Conservation (phyloP, 2,888 invertebrate species). For the Philhelius pedissequus region DNA sequence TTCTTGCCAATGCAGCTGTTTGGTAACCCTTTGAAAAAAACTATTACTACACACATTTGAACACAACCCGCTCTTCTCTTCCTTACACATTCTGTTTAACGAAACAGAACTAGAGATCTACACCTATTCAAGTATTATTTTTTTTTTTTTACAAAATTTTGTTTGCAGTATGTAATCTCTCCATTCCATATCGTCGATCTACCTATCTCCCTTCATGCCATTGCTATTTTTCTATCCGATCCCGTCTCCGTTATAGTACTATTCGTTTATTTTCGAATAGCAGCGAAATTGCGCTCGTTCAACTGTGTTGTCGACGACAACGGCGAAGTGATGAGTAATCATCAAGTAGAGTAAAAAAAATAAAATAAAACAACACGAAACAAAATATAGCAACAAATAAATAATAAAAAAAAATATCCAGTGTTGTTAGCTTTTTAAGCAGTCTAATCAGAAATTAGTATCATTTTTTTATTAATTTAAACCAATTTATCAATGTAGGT, state of each 20-base stretch:
- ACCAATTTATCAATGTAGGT: background rate
- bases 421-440: constrained; percentile 62
- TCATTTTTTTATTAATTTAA: constrained; percentile 10
- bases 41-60: constrained; percentile 44
- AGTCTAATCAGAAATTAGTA: constrained; percentile 19
- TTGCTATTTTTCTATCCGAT: constrained; percentile 47
- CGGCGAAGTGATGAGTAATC: constrained; percentile 67
- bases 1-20: background rate
- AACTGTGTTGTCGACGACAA: constrained; percentile 48
- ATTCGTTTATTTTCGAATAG: constrained; percentile 54
- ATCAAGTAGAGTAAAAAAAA: constrained; percentile 55
- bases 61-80: background rate
- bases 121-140: constrained; percentile 41
- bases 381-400: constrained; percentile 56
- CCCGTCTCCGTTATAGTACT: constrained; percentile 28
- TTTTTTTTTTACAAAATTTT: constrained; percentile 5
- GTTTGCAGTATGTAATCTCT: constrained; percentile 51
- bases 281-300: constrained; percentile 64
- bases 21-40: constrained; percentile 65
- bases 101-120: constrained; percentile 44
- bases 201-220: constrained; percentile 57
- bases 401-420: constrained; percentile 68
- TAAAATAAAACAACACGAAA: constrained; percentile 25
- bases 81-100: constrained; percentile 22
- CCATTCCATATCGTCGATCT: constrained; percentile 29